phyloP scores from a whole-genome alignment of 2,113 vertebrate species.

The Sturnira hondurensis region DNA sequence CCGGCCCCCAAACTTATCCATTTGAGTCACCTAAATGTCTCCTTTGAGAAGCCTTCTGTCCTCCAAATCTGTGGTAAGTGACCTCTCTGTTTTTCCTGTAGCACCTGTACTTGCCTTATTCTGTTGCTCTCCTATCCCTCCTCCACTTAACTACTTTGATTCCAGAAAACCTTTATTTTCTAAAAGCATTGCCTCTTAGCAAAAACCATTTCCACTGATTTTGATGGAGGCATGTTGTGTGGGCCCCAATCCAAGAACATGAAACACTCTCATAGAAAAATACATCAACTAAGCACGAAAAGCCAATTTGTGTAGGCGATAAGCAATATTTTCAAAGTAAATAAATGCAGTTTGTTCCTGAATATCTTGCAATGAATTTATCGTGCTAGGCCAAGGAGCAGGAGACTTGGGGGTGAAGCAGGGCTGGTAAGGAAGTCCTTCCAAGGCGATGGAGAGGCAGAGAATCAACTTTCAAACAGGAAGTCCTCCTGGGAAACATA shows the following conservation, averaged over 20 bases:
- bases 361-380: background rate
- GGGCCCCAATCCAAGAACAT: background rate
- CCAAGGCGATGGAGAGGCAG: background rate
- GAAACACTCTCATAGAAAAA: background rate
- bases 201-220: background rate
- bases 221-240: background rate
- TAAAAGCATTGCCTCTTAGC: background rate
- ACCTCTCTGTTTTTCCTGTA: background rate
- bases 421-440: background rate
- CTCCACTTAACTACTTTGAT: background rate
- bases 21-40: background rate
- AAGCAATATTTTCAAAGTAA: background rate
- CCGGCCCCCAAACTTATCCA: background rate
- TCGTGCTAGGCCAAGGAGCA: background rate
- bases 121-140: background rate
- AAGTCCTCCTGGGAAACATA: background rate
- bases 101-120: background rate
- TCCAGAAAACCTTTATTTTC: background rate
- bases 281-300: background rate
- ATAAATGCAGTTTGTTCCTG: background rate
- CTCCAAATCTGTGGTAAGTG: background rate
- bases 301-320: background rate
- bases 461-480: background rate
- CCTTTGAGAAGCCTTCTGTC: background rate
- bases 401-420: background rate